Percentiles rank a stretch among this genome's conserved stretches.
phyloP scores from a whole-genome alignment of 2,797 vertebrate species.

The Atherinosoma microstoma region DNA sequence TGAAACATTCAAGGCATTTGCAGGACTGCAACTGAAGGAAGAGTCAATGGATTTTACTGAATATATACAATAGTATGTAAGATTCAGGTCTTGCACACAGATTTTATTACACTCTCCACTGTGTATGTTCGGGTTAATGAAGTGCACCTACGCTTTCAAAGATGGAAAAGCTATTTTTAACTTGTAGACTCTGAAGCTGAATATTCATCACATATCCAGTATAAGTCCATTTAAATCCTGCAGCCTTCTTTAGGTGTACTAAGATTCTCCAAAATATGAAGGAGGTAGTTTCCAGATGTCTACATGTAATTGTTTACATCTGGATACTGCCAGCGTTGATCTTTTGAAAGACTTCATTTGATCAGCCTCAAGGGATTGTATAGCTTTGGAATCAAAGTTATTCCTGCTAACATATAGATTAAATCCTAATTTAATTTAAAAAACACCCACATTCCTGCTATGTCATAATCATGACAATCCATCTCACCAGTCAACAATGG shows the following conservation, averaged over 20 bases:
- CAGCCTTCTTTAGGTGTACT: background rate
- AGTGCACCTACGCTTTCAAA: background rate
- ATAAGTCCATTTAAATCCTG: background rate
- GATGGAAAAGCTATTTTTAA: constrained; percentile 5
- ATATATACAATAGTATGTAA: background rate
- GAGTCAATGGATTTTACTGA: background rate
- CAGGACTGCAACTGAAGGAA: constrained; percentile 6
- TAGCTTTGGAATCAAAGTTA: background rate
- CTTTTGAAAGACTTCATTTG: background rate
- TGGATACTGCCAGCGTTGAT: background rate
- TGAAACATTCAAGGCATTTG: constrained; percentile 20
- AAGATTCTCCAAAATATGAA: background rate
- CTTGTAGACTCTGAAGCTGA: background rate
- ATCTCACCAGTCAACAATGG: background rate
- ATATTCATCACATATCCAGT: background rate
- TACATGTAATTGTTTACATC: background rate
- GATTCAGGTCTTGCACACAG: background rate
- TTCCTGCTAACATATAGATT: background rate
- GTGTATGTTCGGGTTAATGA: background rate
- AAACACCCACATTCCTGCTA: background rate
- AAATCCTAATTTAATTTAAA: background rate
- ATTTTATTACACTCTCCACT: background rate
- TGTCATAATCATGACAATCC: background rate
- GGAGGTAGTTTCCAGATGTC: background rate
- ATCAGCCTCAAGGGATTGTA: background rate